Conservation (phyloP, 2,888 invertebrate species). For the Scaptodrosophila latifasciaeformis region DNA sequence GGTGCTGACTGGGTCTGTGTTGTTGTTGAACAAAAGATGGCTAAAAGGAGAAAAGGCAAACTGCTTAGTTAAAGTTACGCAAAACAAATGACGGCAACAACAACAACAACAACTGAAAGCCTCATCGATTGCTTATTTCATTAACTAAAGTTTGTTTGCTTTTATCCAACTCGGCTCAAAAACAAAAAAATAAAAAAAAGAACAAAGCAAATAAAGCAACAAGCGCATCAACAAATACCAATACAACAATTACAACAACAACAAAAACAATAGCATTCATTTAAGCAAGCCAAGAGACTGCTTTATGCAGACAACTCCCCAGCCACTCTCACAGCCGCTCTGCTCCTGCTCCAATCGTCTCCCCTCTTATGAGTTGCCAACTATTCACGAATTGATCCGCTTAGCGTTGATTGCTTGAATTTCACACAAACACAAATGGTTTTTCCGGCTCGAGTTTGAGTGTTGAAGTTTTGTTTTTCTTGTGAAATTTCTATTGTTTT, state of each 20-base stretch:
- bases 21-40: neutral
- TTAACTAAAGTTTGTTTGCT: constrained; percentile 60
- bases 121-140: constrained; percentile 58
- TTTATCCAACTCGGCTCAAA: constrained; percentile 24
- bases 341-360: no score
- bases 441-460: constrained; percentile 9
- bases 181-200: constrained; percentile 2
- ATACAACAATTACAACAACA: neutral
- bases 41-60: neutral
- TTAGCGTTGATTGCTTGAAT: constrained; percentile 60
- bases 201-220: constrained; percentile 10
- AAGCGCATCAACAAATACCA: neutral
- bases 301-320: constrained; percentile 11
- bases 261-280: constrained; percentile 14
- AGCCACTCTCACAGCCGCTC: constrained; percentile 30
- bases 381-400: constrained; percentile 57
- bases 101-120: constrained; percentile 26
- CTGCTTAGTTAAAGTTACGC: constrained; percentile 41
- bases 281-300: no score
- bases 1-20: neutral
- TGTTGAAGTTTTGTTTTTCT: no score
- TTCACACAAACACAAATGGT: constrained; percentile 31
- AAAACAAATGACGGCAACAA: constrained; percentile 15
- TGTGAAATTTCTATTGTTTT: constrained; percentile 1
- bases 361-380: no score